Evolutionary conservation across 2,113 vertebrate genomes (phyloP).

Genomic region (Calyptommatus sinebrachiatus): DNA sequence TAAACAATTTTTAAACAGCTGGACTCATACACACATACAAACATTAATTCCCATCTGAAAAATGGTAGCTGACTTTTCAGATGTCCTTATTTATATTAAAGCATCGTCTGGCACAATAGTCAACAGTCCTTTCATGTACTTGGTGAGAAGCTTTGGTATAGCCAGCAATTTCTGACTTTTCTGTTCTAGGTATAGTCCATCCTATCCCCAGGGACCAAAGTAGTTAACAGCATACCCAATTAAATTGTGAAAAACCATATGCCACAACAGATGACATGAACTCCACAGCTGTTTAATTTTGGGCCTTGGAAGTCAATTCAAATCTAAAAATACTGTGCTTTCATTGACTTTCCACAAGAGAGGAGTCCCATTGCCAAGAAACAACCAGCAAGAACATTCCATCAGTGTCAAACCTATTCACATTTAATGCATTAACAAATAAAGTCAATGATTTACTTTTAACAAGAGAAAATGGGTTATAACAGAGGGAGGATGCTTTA

Average conservation of each 20-base stretch:
- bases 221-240: neutral
- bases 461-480: neutral
- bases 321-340: neutral
- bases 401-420: neutral
- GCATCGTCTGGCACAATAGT: neutral
- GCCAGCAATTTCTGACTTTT: neutral
- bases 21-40: neutral
- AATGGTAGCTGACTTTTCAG: neutral
- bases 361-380: neutral
- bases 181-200: neutral
- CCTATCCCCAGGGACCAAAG: neutral
- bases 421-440: neutral
- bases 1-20: neutral
- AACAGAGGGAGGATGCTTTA: neutral
- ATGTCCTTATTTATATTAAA: neutral
- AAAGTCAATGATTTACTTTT: neutral
- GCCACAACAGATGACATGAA: constrained; percentile 1
- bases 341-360: neutral
- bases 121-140: neutral
- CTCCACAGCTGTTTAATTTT: constrained; percentile 4
- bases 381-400: neutral
- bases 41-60: neutral
- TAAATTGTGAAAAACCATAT: constrained; percentile 18
- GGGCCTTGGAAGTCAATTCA: neutral
- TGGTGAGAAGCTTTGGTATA: neutral